A percentile compares a stretch with the other conserved stretches of the same genome.
Evolutionary conservation across 92 coral and sea anemone genomes (phyloP).

Genomic region (Porites rus): DNA sequence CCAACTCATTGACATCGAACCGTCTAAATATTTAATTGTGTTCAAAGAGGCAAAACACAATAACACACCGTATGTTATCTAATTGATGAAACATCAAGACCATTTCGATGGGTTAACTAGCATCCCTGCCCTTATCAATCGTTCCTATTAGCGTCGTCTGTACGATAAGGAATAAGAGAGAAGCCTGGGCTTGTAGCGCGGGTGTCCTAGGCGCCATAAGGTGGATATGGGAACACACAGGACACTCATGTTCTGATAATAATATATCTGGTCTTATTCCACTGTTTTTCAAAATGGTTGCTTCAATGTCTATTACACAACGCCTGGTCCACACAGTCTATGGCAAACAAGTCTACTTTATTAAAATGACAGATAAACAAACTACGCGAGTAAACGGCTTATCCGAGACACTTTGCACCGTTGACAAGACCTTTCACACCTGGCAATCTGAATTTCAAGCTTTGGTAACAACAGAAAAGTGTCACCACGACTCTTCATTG

Average conservation of each 20-base stretch:
- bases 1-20: no score
- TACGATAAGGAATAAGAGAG: neutral
- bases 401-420: neutral
- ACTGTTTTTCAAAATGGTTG: neutral
- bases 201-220: slow-evolving; percentile 35
- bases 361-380: neutral
- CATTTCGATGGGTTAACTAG: no score
- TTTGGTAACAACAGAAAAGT: slow-evolving; percentile 14
- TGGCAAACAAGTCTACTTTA: neutral
- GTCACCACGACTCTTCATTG: slow-evolving; percentile 23
- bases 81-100: no score
- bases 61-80: no score
- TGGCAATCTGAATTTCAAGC: slow-evolving; percentile 3
- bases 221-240: slow-evolving; percentile 25
- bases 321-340: neutral
- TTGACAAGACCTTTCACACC: neutral
- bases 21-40: no score
- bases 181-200: slow-evolving; percentile 47
- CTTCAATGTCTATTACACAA: neutral
- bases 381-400: neutral
- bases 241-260: slow-evolving; percentile 23
- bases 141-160: no score
- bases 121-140: no score
- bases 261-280: slow-evolving; percentile 9
- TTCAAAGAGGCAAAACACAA: no score